phyloP scores from a whole-genome alignment of 2,888 invertebrate species.

The Neocrepidodera transversa region DNA sequence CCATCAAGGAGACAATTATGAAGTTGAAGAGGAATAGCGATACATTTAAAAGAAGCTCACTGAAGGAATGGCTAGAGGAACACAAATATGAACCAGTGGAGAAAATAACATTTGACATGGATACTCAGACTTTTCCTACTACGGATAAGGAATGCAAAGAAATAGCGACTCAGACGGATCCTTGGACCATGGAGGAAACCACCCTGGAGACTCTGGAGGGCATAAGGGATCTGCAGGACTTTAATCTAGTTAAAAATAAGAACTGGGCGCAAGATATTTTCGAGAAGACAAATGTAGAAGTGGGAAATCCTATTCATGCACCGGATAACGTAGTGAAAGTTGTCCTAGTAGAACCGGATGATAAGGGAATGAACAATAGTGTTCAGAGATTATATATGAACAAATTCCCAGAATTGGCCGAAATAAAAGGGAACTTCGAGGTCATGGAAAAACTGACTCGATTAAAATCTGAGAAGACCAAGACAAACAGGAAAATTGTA shows the following conservation, averaged over 20 bases:
- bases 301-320: not conserved
- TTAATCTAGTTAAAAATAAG: not conserved
- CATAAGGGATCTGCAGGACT: not conserved
- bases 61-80: not conserved
- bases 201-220: not conserved
- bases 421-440: not conserved
- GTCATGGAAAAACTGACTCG: conserved; percentile 13
- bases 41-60: not conserved
- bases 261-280: not conserved
- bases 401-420: conserved; percentile 5
- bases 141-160: not conserved
- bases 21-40: not conserved
- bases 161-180: not conserved
- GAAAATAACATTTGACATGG: conserved; percentile 2
- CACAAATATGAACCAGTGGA: conserved; percentile 5
- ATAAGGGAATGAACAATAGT: conserved; percentile 1
- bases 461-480: not conserved
- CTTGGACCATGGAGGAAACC: not conserved
- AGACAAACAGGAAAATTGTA: not conserved
- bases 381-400: conserved; percentile 18
- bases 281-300: not conserved
- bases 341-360: conserved; percentile 14
- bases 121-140: not conserved
- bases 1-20: not conserved
- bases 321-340: not conserved